Evolutionary conservation across 1,140 invertebrate genomes (phyloP).

Genomic region (Lerema accius): DNA sequence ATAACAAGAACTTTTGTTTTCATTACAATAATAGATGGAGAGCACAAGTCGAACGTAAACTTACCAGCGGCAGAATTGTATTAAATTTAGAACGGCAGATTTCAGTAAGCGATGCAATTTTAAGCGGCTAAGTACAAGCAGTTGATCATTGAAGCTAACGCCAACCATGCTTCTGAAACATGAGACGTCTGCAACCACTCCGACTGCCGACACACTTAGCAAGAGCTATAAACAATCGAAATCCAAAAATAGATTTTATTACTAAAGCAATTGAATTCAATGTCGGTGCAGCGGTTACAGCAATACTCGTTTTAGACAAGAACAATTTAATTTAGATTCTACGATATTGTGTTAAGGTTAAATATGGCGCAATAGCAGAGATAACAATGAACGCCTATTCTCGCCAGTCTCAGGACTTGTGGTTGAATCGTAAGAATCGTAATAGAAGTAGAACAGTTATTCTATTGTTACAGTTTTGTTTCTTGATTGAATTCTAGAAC

Average conservation of each 20-base stretch:
- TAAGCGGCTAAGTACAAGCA: slow-evolving; percentile 44
- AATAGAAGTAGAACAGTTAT: slow-evolving; percentile 48
- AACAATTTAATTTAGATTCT: slow-evolving; percentile 50
- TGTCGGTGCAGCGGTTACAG: slow-evolving; percentile 51
- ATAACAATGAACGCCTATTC: slow-evolving; percentile 43
- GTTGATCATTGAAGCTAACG: slow-evolving; percentile 58
- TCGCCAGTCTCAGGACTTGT: slow-evolving; percentile 48
- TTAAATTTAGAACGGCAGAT: slow-evolving; percentile 21
- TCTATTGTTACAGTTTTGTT: slow-evolving; percentile 38
- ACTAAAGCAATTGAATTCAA: slow-evolving; percentile 65
- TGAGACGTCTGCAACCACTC: slow-evolving; percentile 61
- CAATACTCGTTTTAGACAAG: slow-evolving; percentile 48
- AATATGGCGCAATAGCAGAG: slow-evolving; percentile 38
- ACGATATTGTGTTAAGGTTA: slow-evolving; percentile 47
- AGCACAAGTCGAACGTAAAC: not conserved
- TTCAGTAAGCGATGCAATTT: slow-evolving; percentile 23
- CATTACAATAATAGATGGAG: slow-evolving; percentile 22
- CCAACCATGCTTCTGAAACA: slow-evolving; percentile 59
- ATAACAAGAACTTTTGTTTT: slow-evolving; percentile 38
- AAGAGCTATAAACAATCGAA: slow-evolving; percentile 59
- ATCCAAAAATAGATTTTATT: slow-evolving; percentile 71
- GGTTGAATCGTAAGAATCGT: slow-evolving; percentile 41
- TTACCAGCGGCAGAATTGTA: not conserved
- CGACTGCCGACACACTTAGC: slow-evolving; percentile 54
- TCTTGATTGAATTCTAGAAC: slow-evolving; percentile 32